phyloP scores from a whole-genome alignment of 2,888 invertebrate species.

The Xanthorhoe designata region DNA sequence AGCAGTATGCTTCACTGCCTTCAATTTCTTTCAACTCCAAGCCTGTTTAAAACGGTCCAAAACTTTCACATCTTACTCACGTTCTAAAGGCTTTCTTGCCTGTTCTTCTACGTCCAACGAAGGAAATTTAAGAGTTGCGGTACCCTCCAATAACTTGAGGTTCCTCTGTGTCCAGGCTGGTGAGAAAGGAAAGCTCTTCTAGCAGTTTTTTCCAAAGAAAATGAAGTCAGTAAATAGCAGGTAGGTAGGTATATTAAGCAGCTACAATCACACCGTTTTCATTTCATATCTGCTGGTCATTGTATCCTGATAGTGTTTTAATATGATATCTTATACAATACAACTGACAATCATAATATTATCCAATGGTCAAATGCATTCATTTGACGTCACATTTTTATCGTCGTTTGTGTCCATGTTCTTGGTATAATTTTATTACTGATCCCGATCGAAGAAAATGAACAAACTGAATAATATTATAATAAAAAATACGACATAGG shows the following conservation, averaged over 20 bases:
- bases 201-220: slow-evolving; percentile 28
- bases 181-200: slow-evolving; percentile 32
- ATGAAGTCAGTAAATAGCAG: slow-evolving; percentile 20
- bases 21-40: slow-evolving; percentile 18
- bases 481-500: too few species aligned
- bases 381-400: neutral
- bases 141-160: slow-evolving; percentile 36
- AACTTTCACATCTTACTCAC: slow-evolving; percentile 25
- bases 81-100: slow-evolving; percentile 21
- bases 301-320: neutral
- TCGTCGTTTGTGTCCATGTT: neutral
- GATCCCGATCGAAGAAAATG: neutral
- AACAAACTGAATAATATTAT: neutral
- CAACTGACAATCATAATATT: neutral
- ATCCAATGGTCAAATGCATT: neutral
- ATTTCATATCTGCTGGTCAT: neutral
- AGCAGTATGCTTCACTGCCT: slow-evolving; percentile 22
- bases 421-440: neutral
- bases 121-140: slow-evolving; percentile 30
- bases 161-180: slow-evolving; percentile 35
- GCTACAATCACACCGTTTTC: neutral
- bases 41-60: neutral
- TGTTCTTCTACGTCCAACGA: slow-evolving; percentile 32
- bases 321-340: too few species aligned
- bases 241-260: neutral